Evolutionary conservation across 2,888 invertebrate genomes (phyloP).

Genomic region (Hermaeophaga mercurialis): DNA sequence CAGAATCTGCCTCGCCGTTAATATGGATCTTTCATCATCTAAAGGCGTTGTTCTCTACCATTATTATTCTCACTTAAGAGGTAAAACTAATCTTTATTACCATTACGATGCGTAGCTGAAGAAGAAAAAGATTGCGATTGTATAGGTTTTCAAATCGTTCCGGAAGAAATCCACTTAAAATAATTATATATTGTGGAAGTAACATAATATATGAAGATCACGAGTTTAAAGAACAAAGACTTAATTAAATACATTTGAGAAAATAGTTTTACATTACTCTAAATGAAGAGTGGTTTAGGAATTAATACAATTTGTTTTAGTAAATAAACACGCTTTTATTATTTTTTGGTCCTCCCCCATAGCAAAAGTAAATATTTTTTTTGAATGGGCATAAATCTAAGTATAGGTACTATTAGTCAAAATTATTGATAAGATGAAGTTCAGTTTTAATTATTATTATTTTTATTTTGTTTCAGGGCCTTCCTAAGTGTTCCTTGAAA

Average conservation of each 20-base stretch:
- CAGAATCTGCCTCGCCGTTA: not conserved
- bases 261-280: no score
- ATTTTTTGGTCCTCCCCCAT: no score
- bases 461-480: constrained; percentile 62
- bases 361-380: no score
- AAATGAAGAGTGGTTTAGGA: no score
- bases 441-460: not conserved
- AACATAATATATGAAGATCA: no score
- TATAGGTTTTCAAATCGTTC: not conserved
- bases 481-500: constrained; percentile 71
- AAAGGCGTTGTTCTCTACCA: constrained; percentile 7
- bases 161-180: not conserved
- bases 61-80: constrained; percentile 13
- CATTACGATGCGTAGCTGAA: constrained; percentile 2
- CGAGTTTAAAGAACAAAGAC: no score
- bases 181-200: not conserved
- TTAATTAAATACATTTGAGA: no score
- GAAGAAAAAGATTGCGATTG: not conserved
- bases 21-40: constrained; percentile 3
- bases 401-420: no score
- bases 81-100: constrained; percentile 15
- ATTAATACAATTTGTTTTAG: no score
- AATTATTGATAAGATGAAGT: no score
- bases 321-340: no score
- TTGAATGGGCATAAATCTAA: no score